Evolutionary conservation across 53 echinoderm and acorn worm species (phyloP).

Genomic region (Patiria pectinifera): DNA sequence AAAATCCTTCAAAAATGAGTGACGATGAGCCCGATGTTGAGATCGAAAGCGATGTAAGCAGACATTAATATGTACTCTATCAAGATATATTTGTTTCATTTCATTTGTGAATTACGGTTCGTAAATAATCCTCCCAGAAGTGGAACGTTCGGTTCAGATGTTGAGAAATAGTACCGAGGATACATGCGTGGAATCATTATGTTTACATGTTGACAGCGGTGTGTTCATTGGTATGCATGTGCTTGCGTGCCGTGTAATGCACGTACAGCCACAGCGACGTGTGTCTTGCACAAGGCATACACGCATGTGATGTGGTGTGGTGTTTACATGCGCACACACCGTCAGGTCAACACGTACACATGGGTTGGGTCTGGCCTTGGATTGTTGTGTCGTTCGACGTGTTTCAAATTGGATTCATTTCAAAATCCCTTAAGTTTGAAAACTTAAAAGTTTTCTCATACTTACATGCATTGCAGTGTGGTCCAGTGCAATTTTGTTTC

Average conservation of each 20-base stretch:
- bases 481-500: neutral
- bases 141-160: neutral
- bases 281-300: neutral
- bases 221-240: neutral
- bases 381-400: neutral
- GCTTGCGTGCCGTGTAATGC: neutral
- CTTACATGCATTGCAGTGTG: neutral
- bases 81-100: neutral
- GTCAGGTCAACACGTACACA: conserved; percentile 16
- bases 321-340: neutral
- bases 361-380: conserved; percentile 20
- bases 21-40: conserved; percentile 90
- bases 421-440: neutral
- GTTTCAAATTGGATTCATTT: neutral
- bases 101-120: neutral
- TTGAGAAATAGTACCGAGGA: neutral
- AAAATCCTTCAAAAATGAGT: conserved; percentile 74
- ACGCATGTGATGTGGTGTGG: neutral
- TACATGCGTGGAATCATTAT: neutral
- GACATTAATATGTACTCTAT: neutral
- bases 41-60: conserved; percentile 87
- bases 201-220: conserved; percentile 29
- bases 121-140: neutral
- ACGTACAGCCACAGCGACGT: neutral
- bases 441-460: neutral